Percentiles rank a stretch among this genome's conserved stretches.
phyloP scores from a whole-genome alignment of 1,140 invertebrate species.

The Drosophila sproati region DNA sequence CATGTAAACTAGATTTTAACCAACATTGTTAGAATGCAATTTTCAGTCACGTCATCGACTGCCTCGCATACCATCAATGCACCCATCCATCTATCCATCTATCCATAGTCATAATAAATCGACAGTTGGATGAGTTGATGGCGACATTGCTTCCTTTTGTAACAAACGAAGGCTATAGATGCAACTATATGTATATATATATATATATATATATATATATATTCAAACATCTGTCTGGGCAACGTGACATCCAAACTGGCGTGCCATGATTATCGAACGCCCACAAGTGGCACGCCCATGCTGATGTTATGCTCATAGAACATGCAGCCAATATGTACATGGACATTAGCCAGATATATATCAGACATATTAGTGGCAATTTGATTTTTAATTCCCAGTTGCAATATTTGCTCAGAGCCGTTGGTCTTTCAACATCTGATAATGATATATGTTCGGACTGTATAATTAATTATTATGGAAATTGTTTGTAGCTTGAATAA shows the following conservation, averaged over 20 bases:
- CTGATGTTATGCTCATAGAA: slow-evolving; percentile 12
- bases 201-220: neutral
- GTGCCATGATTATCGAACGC: slow-evolving; percentile 54
- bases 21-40: slow-evolving; percentile 69
- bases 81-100: slow-evolving; percentile 17
- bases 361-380: slow-evolving; percentile 65
- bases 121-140: slow-evolving; percentile 23
- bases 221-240: neutral
- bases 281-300: slow-evolving; percentile 44
- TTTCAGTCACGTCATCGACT: slow-evolving; percentile 64
- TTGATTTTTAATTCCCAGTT: slow-evolving; percentile 38
- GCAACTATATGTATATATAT: too few species aligned
- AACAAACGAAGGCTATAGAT: neutral
- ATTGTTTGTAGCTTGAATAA: slow-evolving; percentile 24
- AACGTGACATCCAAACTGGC: slow-evolving; percentile 66
- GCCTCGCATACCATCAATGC: slow-evolving; percentile 3
- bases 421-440: slow-evolving; percentile 12
- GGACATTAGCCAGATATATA: slow-evolving; percentile 53
- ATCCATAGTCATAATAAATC: slow-evolving; percentile 20
- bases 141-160: slow-evolving; percentile 34
- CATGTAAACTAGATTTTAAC: slow-evolving; percentile 65
- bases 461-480: slow-evolving; percentile 19
- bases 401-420: slow-evolving; percentile 18
- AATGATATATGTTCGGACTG: neutral
- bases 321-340: slow-evolving; percentile 17